Evolutionary conservation across 1,140 invertebrate species (phyloP).

Genomic region (Lordiphosa clarofinis): DNA sequence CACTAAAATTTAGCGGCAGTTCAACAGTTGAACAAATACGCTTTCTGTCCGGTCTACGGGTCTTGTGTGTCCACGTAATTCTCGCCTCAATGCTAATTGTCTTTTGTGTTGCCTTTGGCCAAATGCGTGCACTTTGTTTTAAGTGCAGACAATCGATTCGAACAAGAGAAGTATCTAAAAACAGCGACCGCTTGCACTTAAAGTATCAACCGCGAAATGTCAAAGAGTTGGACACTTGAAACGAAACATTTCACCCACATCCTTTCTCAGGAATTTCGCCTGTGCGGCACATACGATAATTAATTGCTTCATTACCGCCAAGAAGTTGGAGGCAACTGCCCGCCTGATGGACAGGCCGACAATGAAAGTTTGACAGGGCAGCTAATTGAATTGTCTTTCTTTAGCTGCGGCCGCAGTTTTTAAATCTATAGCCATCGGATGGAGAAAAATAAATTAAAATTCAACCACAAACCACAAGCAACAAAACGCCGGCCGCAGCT

Average conservation of each 20-base stretch:
- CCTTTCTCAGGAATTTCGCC: conserved; percentile 33
- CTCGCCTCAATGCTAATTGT: conserved; percentile 56
- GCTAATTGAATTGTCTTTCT: conserved; percentile 72
- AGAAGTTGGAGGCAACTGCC: conserved; percentile 13
- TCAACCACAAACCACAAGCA: conserved; percentile 34
- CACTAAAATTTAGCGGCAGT: conserved; percentile 75
- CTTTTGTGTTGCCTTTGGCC: conserved; percentile 24
- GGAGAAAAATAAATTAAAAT: conserved; percentile 19
- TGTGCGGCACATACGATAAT: conserved; percentile 44
- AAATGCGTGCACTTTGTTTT: conserved; percentile 71
- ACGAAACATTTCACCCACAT: conserved; percentile 51
- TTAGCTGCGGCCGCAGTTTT: conserved; percentile 25
- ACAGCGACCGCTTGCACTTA: conserved; percentile 37
- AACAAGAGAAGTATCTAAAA: too few species aligned
- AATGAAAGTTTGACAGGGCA: conserved; percentile 59
- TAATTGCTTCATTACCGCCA: conserved; percentile 71
- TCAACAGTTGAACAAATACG: conserved; percentile 62
- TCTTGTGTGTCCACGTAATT: conserved; percentile 57
- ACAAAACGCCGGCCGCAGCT: conserved; percentile 27
- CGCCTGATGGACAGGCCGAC: conserved; percentile 42
- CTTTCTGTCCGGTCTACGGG: conserved; percentile 40
- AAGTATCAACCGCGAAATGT: conserved; percentile 73
- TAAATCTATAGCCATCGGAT: conserved; percentile 29
- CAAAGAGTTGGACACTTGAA: conserved; percentile 74
- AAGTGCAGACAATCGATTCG: conserved; percentile 46